Conservation (phyloP, 2,888 invertebrate genomes). For the Sinopyrophorus schimmeli region DNA sequence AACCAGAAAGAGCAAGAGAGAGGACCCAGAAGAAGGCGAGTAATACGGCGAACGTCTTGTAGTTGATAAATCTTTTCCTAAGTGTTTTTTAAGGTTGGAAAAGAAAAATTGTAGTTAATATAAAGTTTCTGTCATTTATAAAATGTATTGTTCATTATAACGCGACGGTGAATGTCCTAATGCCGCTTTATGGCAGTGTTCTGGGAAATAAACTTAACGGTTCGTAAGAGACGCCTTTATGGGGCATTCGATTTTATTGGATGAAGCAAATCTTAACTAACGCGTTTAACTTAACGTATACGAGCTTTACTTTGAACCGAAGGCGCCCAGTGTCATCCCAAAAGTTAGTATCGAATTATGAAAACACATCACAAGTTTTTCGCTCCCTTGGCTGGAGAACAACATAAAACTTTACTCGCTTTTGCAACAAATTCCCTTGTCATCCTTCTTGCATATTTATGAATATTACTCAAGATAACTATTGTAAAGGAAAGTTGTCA, state of each 20-base stretch:
- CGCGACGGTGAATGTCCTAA: slow-evolving; percentile 25
- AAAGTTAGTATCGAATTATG: slow-evolving; percentile 8
- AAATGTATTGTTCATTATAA: slow-evolving; percentile 31
- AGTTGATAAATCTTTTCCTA: no score
- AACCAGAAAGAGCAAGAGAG: no score
- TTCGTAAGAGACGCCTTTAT: slow-evolving; percentile 32
- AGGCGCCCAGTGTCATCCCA: slow-evolving; percentile 18
- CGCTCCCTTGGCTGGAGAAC: no score
- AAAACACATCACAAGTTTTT: slow-evolving; percentile 6
- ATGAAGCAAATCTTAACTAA: slow-evolving; percentile 31
- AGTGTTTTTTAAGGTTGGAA: no score
- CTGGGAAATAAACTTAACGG: slow-evolving; percentile 32
- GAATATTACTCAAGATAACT: no score
- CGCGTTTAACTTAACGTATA: slow-evolving; percentile 27
- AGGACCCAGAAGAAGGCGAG: no score
- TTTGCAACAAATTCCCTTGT: no score
- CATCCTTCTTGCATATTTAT: no score
- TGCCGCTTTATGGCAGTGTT: slow-evolving; percentile 26
- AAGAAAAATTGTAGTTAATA: slow-evolving; percentile 14
- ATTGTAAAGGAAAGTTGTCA: no score
- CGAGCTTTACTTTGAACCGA: slow-evolving; percentile 22
- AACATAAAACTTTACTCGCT: no score
- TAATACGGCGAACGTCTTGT: no score
- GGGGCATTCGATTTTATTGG: slow-evolving; percentile 31
- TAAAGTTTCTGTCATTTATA: slow-evolving; percentile 23